These are phyloP conservation scores for Synanthedon formicaeformis DNA, from an alignment of 2,888 invertebrate species.

Conservation along the genomic window DNA sequence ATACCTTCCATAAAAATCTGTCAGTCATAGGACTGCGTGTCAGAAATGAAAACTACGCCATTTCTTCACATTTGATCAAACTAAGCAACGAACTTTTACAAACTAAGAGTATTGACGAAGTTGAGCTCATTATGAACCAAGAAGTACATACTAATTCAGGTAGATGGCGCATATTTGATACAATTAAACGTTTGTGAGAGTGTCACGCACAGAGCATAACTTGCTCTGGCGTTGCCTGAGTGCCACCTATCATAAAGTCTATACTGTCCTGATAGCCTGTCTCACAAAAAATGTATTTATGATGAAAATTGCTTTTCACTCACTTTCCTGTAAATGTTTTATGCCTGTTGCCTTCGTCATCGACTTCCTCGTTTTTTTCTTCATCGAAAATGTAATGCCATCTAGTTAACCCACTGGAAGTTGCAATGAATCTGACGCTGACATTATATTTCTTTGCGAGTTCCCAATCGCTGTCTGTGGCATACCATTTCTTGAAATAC, in stretches of 20 bases:
- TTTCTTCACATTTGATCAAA: too few relatives aligned
- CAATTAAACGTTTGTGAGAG: too few relatives aligned
- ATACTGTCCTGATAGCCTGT: neutral
- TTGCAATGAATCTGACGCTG: conserved; percentile 84
- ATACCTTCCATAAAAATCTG: too few relatives aligned
- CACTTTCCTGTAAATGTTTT: conserved; percentile 39
- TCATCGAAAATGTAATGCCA: conserved; percentile 83
- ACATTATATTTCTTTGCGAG: conserved; percentile 78
- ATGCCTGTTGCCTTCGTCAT: conserved; percentile 34
- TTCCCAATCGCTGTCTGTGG: conserved; percentile 56
- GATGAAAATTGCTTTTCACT: conserved; percentile 14
- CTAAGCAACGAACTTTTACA: too few relatives aligned
- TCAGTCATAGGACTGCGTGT: too few relatives aligned
- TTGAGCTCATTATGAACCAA: too few relatives aligned
- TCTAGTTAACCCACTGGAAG: conserved; percentile 88
- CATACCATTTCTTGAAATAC: conserved; percentile 69
- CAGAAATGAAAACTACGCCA: too few relatives aligned
- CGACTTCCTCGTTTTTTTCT: conserved; percentile 62
- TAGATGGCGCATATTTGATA: too few relatives aligned
- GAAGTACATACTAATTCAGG: too few relatives aligned
- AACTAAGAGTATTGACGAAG: too few relatives aligned
- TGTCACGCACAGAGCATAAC: too few relatives aligned
- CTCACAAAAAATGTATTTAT: neutral
- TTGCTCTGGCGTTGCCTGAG: too few relatives aligned
- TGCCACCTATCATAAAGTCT: neutral